Percentiles rank a stretch among this genome's conserved stretches.
Evolutionary conservation across 1,140 invertebrate genomes (phyloP).

Genomic region (Bombus superbus): DNA sequence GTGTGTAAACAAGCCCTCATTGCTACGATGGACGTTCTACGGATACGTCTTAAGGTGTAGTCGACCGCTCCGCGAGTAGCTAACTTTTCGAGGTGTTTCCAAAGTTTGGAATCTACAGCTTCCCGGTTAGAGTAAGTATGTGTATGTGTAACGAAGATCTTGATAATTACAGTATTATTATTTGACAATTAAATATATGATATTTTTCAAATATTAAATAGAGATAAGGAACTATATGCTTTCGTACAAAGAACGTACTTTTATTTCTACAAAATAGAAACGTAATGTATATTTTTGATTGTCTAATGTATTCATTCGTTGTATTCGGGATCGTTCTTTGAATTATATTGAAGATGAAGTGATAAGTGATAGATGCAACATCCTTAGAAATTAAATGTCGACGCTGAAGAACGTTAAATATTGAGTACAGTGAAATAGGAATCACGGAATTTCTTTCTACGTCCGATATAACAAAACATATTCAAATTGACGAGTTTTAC

Average conservation of each 20-base stretch:
- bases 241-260: no score
- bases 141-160: no score
- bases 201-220: background rate
- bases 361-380: background rate
- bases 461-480: no score
- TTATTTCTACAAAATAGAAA: no score
- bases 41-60: background rate
- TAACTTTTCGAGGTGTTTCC: background rate
- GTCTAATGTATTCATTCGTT: background rate
- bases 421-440: no score
- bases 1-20: slow-evolving; percentile 20
- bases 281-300: no score
- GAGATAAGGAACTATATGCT: no score
- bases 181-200: background rate
- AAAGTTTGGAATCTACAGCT: background rate
- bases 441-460: no score
- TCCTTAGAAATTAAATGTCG: background rate
- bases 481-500: no score
- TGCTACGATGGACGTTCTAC: background rate
- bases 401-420: background rate
- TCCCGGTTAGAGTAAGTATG: background rate
- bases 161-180: no score
- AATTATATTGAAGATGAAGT: background rate
- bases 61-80: background rate
- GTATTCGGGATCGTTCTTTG: background rate